Evolutionary conservation across 2,888 invertebrate species (phyloP).

Genomic region (Linyphia triangularis): DNA sequence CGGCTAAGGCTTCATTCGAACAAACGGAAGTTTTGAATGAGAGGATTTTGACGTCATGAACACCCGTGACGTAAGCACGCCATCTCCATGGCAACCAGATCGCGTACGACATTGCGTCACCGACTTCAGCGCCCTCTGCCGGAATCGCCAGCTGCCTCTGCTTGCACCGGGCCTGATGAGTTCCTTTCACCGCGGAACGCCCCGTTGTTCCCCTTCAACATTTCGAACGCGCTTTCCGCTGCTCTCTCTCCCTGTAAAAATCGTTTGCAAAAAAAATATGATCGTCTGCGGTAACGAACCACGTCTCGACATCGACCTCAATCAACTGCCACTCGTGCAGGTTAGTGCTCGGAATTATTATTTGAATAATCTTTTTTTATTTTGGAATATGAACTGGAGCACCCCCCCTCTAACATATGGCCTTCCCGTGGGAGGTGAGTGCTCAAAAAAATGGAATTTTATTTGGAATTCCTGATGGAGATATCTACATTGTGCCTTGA

Average conservation of each 20-base stretch:
- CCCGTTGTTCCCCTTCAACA: conserved; percentile 60
- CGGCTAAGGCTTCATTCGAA: background rate
- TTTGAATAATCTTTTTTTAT: background rate
- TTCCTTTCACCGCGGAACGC: conserved; percentile 70
- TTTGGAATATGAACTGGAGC: background rate
- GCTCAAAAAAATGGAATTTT: too few species aligned
- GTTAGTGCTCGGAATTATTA: conserved; percentile 35
- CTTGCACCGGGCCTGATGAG: conserved; percentile 43
- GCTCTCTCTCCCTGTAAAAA: conserved; percentile 29
- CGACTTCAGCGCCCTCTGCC: conserved; percentile 26
- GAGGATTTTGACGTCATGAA: conserved; percentile 34
- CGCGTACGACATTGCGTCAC: conserved; percentile 65
- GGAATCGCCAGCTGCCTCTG: conserved; percentile 15
- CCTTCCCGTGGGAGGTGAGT: background rate
- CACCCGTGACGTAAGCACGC: conserved; percentile 11
- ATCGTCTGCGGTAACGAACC: conserved; percentile 61
- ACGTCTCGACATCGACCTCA: conserved; percentile 52
- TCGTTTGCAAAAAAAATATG: conserved; percentile 46
- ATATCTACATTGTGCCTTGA: too few species aligned
- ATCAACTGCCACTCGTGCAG: conserved; percentile 70
- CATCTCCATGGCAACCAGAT: conserved; percentile 47
- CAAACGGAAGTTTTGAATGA: conserved; percentile 69
- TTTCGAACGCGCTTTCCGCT: conserved; percentile 49
- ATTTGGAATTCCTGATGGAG: too few species aligned
- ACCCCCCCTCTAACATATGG: conserved; percentile 62